Conservation (phyloP, 1,140 invertebrate genomes). For the Musca vetustissima region DNA sequence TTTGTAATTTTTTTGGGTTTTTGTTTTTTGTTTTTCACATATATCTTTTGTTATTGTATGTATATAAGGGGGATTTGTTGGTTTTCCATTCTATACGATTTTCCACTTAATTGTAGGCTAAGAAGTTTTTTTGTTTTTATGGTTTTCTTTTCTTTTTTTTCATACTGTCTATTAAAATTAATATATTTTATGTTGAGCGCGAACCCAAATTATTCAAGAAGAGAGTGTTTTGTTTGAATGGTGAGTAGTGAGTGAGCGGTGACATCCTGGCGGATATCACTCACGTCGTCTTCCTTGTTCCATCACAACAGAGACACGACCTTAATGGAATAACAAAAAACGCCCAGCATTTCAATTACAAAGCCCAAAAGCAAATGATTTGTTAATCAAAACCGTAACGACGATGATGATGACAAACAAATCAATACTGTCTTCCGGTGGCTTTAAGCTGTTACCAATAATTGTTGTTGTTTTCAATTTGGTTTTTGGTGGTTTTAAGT, state of each 20-base stretch:
- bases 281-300: too few relatives aligned
- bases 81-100: slow-evolving; percentile 13
- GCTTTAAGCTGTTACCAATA: too few relatives aligned
- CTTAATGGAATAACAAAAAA: slow-evolving; percentile 11
- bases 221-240: slow-evolving; percentile 5
- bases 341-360: neutral
- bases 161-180: too few relatives aligned
- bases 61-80: neutral
- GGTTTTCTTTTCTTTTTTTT: slow-evolving; percentile 4
- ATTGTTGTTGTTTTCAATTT: too few relatives aligned
- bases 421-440: too few relatives aligned
- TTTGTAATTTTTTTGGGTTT: slow-evolving; percentile 12
- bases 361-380: too few relatives aligned
- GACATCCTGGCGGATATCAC: too few relatives aligned
- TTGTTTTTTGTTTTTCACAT: slow-evolving; percentile 7
- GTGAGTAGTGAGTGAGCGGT: too few relatives aligned
- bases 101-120: slow-evolving; percentile 21
- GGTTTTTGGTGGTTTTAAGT: too few relatives aligned
- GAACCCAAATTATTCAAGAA: slow-evolving; percentile 23
- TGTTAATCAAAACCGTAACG: too few relatives aligned
- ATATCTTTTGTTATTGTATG: neutral
- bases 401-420: too few relatives aligned
- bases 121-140: slow-evolving; percentile 7
- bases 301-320: neutral
- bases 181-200: slow-evolving; percentile 20